phyloP scores from a whole-genome alignment of 2,888 invertebrate species.

The Siphlonurus alternatus region DNA sequence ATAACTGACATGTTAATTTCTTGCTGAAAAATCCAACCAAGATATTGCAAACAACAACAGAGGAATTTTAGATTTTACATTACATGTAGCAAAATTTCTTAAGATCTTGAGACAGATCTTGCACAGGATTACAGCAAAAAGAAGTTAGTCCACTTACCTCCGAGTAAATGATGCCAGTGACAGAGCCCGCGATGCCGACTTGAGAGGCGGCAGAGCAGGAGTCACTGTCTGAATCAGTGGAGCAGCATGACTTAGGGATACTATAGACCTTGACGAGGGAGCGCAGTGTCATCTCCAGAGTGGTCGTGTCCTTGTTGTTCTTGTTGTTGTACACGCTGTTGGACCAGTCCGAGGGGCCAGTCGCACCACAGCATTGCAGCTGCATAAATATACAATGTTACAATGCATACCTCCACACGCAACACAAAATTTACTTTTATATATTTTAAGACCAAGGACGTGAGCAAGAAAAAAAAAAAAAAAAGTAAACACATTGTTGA shows the following conservation, averaged over 20 bases:
- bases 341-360: slow-evolving; percentile 53
- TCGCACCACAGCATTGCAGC: slow-evolving; percentile 65
- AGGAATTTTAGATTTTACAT: too few species aligned
- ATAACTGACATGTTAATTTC: too few species aligned
- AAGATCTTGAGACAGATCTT: too few species aligned
- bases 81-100: too few species aligned
- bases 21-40: too few species aligned
- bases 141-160: slow-evolving; percentile 31
- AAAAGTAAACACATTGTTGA: too few species aligned
- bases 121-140: too few species aligned
- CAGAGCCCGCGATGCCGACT: slow-evolving; percentile 28
- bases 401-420: too few species aligned
- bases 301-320: slow-evolving; percentile 24
- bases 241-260: slow-evolving; percentile 46
- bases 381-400: slow-evolving; percentile 23
- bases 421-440: too few species aligned
- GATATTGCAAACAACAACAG: too few species aligned
- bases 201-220: slow-evolving; percentile 34
- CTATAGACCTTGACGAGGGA: slow-evolving; percentile 26
- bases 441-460: too few species aligned
- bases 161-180: slow-evolving; percentile 31
- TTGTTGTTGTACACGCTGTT: slow-evolving; percentile 38
- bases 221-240: slow-evolving; percentile 26
- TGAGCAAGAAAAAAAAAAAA: too few species aligned
- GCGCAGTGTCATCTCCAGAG: slow-evolving; percentile 32